Base-by-base conservation (phyloP, 2,113 vertebrate species). In the Hoplias malabaricus region DNA sequence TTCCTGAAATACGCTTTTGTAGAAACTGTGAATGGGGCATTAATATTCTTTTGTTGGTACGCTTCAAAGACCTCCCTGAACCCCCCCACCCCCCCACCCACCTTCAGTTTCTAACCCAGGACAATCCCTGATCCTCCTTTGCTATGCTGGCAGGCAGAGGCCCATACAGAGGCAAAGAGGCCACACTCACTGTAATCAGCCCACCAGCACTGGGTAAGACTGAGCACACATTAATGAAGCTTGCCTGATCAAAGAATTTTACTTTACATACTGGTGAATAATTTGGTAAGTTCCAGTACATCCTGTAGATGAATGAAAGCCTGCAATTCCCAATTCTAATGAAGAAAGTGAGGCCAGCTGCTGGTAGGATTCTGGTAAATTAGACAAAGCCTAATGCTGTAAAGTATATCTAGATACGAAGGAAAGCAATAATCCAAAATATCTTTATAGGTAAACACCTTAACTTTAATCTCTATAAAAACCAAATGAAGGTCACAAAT, bases 31-130 rank as follows among this genome's bases (percentile, higher is more conserved):
- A 84, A 78, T 77, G 72, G 79, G 67, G 69, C 86, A 86, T 90
- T 88, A 84, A 86, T 87, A 89, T 89, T 91, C 89, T 90, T 90
- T 91, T 89, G 84, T 89, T n/a, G 21, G 81, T 70, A 62, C 79
- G 83, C 84, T 88, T 87, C 82, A 88, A 84, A 90, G 77, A 67
- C 70, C 67, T 78, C 50, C 56, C 61, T 66, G 5, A 77, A 36
- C 68, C 59, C 73, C n/a, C n/a, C n/a, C n/a, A n/a, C n/a, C n/a
- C n/a, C n/a, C n/a, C n/a, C n/a, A n/a, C n/a, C n/a, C n/a, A n/a
- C n/a, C 27, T 77, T 79, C 48, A 73, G 68, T 23, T 8, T 50
- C 33, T 42, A 27, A 27, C 50, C n/a, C 50, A 61, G 65, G 38
- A 42, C 16, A 70, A 42, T 38, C 65, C 12, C 54, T 34, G 53